These are phyloP conservation scores for Fragum sueziense DNA, from an alignment of 2,888 invertebrate genomes.

Conservation along the genomic window DNA sequence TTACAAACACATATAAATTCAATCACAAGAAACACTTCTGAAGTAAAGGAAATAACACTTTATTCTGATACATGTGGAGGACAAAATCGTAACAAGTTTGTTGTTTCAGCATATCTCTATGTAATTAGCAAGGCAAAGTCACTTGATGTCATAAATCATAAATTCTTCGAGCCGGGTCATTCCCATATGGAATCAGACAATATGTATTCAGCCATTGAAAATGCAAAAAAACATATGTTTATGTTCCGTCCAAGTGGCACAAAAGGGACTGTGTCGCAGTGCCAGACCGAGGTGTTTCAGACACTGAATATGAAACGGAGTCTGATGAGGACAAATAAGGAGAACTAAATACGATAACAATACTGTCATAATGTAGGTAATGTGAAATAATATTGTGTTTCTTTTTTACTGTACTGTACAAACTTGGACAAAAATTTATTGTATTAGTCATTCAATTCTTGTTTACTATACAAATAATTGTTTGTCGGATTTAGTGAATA, in stretches of 20 bases:
- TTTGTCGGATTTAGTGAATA: too few relatives aligned
- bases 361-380: too few relatives aligned
- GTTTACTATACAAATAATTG: too few relatives aligned
- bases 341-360: too few relatives aligned
- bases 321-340: background rate
- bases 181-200: constrained; percentile 52
- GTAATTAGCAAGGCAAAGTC: background rate
- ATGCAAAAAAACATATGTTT: too few relatives aligned
- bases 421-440: too few relatives aligned
- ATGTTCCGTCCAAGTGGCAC: constrained; percentile 33
- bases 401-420: too few relatives aligned
- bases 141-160: constrained; percentile 30
- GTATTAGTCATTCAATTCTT: too few relatives aligned
- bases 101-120: constrained; percentile 34
- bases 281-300: background rate
- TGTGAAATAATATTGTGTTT: too few relatives aligned
- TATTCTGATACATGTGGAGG: constrained; percentile 42
- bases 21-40: constrained; percentile 1
- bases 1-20: constrained; percentile 19
- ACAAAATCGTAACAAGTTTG: too few relatives aligned
- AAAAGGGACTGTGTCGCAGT: background rate
- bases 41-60: constrained; percentile 32
- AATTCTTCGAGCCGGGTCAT: too few relatives aligned
- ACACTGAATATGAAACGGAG: too few relatives aligned
- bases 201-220: constrained; percentile 47